Conservation (phyloP, 2,113 vertebrate genomes). For the Lycaon pictus region DNA sequence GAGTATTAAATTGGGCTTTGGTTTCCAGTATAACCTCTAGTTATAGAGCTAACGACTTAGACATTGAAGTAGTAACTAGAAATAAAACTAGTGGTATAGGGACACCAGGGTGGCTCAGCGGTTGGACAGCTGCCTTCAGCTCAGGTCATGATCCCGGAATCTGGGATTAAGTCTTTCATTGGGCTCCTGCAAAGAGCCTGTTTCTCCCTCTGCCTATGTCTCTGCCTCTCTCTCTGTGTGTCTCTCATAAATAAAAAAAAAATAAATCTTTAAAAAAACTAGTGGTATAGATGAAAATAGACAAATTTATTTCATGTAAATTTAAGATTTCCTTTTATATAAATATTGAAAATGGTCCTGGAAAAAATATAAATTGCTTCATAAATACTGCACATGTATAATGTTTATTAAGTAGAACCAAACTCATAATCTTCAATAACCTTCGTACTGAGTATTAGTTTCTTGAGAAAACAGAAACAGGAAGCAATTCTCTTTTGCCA, state of each 20-base stretch:
- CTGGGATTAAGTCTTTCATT: too few species aligned
- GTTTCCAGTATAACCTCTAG: background rate
- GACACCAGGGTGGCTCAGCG: too few species aligned
- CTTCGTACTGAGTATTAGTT: conserved; percentile 11
- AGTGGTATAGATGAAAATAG: background rate
- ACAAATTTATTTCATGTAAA: background rate
- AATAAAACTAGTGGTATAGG: background rate
- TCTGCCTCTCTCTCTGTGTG: too few species aligned
- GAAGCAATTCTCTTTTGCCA: conserved; percentile 21
- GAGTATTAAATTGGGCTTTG: background rate
- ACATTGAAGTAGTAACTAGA: conserved; percentile 10
- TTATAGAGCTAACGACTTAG: background rate
- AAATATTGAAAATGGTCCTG: background rate
- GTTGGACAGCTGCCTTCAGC: too few species aligned
- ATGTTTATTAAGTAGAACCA: conserved; percentile 15
- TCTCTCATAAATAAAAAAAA: too few species aligned
- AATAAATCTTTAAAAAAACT: background rate
- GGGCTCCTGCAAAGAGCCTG: too few species aligned
- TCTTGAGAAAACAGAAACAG: conserved; percentile 31
- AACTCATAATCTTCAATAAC: background rate
- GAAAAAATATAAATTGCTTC: background rate
- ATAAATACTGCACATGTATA: background rate
- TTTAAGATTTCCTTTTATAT: background rate
- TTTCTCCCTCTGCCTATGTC: too few species aligned
- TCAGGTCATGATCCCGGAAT: too few species aligned